phyloP scores from a whole-genome alignment of 2,113 vertebrate species.

The Zosterops borbonicus region DNA sequence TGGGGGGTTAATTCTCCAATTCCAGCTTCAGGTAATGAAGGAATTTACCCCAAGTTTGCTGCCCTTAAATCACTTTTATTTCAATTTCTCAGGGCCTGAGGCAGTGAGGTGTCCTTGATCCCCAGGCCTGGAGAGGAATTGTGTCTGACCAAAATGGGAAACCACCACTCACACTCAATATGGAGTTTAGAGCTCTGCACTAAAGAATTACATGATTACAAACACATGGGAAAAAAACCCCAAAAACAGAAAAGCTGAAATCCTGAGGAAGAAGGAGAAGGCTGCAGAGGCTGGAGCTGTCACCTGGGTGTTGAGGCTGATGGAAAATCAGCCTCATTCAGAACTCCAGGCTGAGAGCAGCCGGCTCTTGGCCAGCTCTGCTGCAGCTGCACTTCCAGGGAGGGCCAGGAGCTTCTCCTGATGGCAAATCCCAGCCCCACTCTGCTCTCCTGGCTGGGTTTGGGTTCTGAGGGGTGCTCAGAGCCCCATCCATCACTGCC shows the following conservation, averaged over 20 bases:
- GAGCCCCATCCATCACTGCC: neutral
- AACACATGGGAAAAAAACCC: too few species aligned
- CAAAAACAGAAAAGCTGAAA: neutral
- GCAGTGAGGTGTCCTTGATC: neutral
- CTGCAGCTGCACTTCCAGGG: neutral
- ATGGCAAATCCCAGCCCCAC: neutral
- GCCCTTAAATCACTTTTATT: neutral
- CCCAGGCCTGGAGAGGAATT: neutral
- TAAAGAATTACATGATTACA: neutral
- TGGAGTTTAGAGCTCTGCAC: neutral
- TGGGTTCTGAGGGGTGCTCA: neutral
- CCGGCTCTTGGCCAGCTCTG: neutral
- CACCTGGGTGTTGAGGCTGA: neutral
- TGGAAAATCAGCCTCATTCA: neutral
- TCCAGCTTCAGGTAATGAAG: neutral
- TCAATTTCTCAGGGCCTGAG: neutral
- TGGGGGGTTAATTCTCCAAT: neutral
- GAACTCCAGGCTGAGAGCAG: neutral
- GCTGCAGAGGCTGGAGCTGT: neutral
- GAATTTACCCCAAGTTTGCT: neutral
- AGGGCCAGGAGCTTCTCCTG: neutral
- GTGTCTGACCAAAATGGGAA: neutral
- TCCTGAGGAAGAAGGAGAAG: rapidly evolving
- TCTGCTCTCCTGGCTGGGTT: neutral
- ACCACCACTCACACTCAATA: neutral